These are phyloP conservation scores for Arnoldichthys spilopterus DNA, from an alignment of 2,797 vertebrate genomes.

Conservation along the genomic window DNA sequence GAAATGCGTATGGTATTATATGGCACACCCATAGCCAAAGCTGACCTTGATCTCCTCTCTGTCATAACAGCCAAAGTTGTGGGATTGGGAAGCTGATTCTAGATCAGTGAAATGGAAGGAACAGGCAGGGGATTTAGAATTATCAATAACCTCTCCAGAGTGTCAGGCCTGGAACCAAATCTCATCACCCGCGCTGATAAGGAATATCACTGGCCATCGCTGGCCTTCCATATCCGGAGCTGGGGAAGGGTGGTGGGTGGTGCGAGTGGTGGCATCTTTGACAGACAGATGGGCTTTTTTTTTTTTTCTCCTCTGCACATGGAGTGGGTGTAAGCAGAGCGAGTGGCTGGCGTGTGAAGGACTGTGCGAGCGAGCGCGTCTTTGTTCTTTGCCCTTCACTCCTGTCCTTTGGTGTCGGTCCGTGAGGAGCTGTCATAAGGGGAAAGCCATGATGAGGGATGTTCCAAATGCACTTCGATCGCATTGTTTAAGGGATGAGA, in stretches of 20 bases:
- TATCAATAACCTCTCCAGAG: constrained; percentile 45
- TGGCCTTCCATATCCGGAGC: constrained; percentile 40
- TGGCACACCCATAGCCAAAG: not conserved
- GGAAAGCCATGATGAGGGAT: constrained; percentile 41
- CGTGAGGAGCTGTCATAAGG: constrained; percentile 29
- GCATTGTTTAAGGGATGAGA: constrained; percentile 38
- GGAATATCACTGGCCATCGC: constrained; percentile 48
- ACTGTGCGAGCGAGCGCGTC: constrained; percentile 29
- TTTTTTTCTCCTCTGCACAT: constrained; percentile 16
- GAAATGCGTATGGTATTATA: constrained; percentile 6
- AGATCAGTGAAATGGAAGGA: constrained; percentile 44
- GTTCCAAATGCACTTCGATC: constrained; percentile 39
- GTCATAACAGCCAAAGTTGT: constrained; percentile 33
- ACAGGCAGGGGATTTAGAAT: constrained; percentile 45
- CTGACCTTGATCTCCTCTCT: constrained; percentile 35
- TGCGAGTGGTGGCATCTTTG: constrained; percentile 43
- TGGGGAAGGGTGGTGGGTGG: not conserved
- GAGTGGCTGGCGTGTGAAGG: constrained; percentile 40
- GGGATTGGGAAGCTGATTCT: constrained; percentile 25
- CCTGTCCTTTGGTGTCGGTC: constrained; percentile 52
- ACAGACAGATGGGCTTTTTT: constrained; percentile 51
- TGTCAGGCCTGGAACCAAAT: constrained; percentile 49
- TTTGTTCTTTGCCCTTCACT: constrained; percentile 58
- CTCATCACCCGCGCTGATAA: constrained; percentile 54
- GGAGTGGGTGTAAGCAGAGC: constrained; percentile 29